Conservation (phyloP, 2,888 invertebrate species). For the Mesochorus sp. region DNA sequence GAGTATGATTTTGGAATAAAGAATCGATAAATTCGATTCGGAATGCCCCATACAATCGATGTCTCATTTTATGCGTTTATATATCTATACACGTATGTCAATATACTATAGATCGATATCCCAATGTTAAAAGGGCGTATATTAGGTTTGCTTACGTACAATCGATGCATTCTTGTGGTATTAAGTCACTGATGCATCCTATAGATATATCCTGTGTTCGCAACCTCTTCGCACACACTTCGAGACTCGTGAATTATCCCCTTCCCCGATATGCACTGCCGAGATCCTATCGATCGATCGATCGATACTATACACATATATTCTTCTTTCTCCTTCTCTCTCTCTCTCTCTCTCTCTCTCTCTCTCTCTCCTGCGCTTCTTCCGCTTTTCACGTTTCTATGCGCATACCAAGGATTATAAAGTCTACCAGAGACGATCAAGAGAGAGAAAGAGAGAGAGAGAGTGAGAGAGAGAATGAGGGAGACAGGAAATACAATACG, state of each 20-base stretch:
- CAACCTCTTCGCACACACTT: slow-evolving; percentile 43
- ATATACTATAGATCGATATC: no score
- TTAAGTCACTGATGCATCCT: background rate
- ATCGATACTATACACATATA: slow-evolving; percentile 33
- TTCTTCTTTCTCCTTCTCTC: slow-evolving; percentile 23
- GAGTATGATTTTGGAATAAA: no score
- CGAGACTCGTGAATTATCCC: slow-evolving; percentile 52
- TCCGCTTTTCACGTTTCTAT: slow-evolving; percentile 50
- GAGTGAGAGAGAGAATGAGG: background rate
- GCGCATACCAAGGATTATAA: slow-evolving; percentile 15
- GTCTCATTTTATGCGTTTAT: no score
- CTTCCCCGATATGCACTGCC: slow-evolving; percentile 30
- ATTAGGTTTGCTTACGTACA: background rate
- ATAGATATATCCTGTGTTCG: background rate
- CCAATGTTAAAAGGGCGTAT: background rate
- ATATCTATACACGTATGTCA: no score
- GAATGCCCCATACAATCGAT: no score
- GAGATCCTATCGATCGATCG: slow-evolving; percentile 46
- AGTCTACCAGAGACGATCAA: background rate
- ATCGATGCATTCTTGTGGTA: background rate
- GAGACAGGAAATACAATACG: background rate
- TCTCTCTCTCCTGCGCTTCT: slow-evolving; percentile 29
- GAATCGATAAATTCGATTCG: no score
- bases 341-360: slow-evolving; percentile 18
- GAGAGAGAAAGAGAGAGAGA: background rate